These are phyloP conservation scores for Toxostoma redivivum DNA, from an alignment of 2,113 vertebrate genomes.

Conservation along the genomic window DNA sequence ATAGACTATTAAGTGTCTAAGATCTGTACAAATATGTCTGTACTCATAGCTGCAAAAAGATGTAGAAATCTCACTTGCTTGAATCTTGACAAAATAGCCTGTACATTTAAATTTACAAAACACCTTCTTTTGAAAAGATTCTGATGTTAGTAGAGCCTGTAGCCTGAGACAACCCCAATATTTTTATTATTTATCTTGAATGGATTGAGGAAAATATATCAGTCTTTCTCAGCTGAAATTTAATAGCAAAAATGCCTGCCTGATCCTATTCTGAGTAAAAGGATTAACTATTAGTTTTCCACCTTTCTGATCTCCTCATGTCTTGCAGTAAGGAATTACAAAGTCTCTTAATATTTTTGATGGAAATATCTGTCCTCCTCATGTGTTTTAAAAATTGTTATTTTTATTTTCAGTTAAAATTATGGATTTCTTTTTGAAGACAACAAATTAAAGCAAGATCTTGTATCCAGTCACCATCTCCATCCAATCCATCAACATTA, in stretches of 20 bases:
- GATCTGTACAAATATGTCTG: not conserved
- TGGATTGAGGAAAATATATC: not conserved
- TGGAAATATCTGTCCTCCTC: not conserved
- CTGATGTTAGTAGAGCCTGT: not conserved
- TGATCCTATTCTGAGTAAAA: not conserved
- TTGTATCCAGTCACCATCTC: not conserved
- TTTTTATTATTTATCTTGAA: not conserved
- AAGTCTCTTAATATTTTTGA: not conserved
- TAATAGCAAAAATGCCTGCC: not conserved
- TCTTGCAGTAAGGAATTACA: not conserved
- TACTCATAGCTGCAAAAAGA: not conserved
- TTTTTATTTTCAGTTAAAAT: not conserved
- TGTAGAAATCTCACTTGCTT: not conserved
- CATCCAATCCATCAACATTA: not conserved
- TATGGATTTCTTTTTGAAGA: not conserved
- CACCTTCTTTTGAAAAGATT: not conserved
- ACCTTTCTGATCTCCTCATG: not conserved
- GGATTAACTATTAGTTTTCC: not conserved
- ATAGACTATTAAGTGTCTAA: not conserved
- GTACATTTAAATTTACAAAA: not conserved
- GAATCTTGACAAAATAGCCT: not conserved
- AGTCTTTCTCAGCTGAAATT: not conserved
- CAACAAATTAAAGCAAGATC: not conserved
- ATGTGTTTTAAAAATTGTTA: not conserved
- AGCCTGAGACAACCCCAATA: not conserved